Evolutionary conservation across 2,113 vertebrate species (phyloP).

Genomic region (Tragelaphus scriptus): DNA sequence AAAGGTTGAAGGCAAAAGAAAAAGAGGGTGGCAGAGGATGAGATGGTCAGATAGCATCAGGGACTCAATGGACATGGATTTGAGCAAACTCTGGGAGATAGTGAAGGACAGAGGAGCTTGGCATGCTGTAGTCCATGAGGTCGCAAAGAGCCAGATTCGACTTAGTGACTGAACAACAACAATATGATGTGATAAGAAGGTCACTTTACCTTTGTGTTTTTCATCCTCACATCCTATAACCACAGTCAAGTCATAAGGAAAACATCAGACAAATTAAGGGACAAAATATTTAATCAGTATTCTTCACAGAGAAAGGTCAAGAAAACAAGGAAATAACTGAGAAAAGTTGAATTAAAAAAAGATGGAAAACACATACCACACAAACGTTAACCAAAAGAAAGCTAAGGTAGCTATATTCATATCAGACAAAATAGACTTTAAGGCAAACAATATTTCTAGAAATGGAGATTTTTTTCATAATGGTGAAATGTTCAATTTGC

Average conservation of each 20-base stretch:
- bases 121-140: not conserved
- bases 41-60: not conserved
- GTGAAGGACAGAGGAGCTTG: not conserved
- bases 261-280: not conserved
- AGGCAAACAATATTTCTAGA: not conserved
- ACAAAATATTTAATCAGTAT: not conserved
- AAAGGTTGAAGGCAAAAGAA: not conserved
- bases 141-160: fast-evolving
- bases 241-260: not conserved
- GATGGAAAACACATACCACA: not conserved
- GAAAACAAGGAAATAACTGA: not conserved
- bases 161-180: not conserved
- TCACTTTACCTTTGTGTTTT: not conserved
- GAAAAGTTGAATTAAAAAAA: not conserved
- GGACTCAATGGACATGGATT: not conserved
- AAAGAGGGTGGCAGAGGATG: not conserved
- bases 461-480: not conserved
- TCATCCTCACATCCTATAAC: not conserved
- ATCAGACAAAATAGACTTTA: not conserved
- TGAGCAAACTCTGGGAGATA: not conserved
- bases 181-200: not conserved
- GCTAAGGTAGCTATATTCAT: not conserved
- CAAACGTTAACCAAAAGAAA: not conserved
- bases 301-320: not conserved
- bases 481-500: not conserved